Percentiles rank a stretch among this genome's conserved stretches.
These are phyloP conservation scores for Pseudomugil tenellus DNA, from an alignment of 2,797 vertebrate species.

Conservation along the genomic window DNA sequence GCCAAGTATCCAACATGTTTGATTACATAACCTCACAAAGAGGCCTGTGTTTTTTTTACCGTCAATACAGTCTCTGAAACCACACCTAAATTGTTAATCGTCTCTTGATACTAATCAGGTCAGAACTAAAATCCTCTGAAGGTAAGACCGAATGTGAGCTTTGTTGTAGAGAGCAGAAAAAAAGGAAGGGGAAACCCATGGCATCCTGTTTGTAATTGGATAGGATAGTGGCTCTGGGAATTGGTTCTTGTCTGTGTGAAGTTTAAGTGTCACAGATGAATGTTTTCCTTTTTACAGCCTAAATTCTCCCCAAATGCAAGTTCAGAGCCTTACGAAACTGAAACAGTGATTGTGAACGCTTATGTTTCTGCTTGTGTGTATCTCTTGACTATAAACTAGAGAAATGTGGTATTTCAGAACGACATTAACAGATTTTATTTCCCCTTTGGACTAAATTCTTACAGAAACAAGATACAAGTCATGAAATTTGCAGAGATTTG, in stretches of 20 bases:
- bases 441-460: neutral
- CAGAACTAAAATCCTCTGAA: constrained; percentile 1
- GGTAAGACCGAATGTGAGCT: constrained; percentile 7
- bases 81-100: neutral
- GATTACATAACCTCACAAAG: neutral
- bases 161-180: neutral
- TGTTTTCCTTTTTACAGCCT: constrained; percentile 33
- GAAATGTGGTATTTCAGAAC: neutral
- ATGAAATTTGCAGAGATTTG: neutral
- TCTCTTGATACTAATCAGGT: constrained; percentile 15
- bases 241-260: constrained; percentile 25
- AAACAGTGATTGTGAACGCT: constrained; percentile 4
- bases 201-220: constrained; percentile 24
- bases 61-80: neutral
- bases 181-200: constrained; percentile 1
- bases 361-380: constrained; percentile 11
- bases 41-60: neutral
- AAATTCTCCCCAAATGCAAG: constrained; percentile 41
- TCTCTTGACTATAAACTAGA: constrained; percentile 2
- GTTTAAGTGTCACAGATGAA: constrained; percentile 28
- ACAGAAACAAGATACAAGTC: neutral
- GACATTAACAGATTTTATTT: neutral
- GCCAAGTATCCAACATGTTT: neutral
- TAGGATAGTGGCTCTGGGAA: constrained; percentile 14
- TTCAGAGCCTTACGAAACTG: constrained; percentile 20